Base-by-base conservation (phyloP, 2,888 invertebrate genomes). In the Meta bourneti region DNA sequence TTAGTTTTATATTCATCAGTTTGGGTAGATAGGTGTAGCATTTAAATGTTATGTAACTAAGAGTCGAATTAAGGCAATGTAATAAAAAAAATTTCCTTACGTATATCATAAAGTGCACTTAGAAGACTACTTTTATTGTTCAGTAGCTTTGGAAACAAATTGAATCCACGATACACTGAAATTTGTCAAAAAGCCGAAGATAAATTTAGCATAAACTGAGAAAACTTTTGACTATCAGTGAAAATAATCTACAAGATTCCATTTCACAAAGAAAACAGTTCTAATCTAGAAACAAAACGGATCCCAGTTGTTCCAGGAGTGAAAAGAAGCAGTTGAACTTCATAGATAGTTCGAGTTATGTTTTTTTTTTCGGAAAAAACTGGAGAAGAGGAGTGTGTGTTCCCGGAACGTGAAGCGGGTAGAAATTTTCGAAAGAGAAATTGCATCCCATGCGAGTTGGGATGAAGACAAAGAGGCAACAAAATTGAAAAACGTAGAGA, bases 391-490 rank as follows among this genome's bases (percentile, higher is more conserved):
- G 54, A 20, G 69, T n/a, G 80, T 54, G 72, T 88, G 80, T 88
- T 88, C 74, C 72, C 80, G 54, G 80, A 80, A 80, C 87, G 80
- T 88, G 80, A 88, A 88, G 80, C 87, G 80, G 72, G 74, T 88
- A 88, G 61, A 16, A 83, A 85, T 85, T 85, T 85, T 51, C 87
- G 54, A 13, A 61, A 88, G 80, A 88, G 87, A 80, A 88, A 88
- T 88, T 88, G 80, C 80, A 88, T 88, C 87, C 87, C 87, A 1
- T 61, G 80, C 20, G 87, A 88, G 72, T 54, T 80, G 74, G 54
- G 80, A 88, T 88, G 87, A 88, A 80, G 79, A 80, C 87, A 80
- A 80, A 88, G 52, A 16, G 48, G 49, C 75, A 85, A 69, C 69
- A 75, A 77, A 85, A 85, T 69, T 69, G 85, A 85, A 85, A 69